These are phyloP conservation scores for Argyrosomus regius DNA, from an alignment of 2,797 vertebrate genomes.

Conservation along the genomic window DNA sequence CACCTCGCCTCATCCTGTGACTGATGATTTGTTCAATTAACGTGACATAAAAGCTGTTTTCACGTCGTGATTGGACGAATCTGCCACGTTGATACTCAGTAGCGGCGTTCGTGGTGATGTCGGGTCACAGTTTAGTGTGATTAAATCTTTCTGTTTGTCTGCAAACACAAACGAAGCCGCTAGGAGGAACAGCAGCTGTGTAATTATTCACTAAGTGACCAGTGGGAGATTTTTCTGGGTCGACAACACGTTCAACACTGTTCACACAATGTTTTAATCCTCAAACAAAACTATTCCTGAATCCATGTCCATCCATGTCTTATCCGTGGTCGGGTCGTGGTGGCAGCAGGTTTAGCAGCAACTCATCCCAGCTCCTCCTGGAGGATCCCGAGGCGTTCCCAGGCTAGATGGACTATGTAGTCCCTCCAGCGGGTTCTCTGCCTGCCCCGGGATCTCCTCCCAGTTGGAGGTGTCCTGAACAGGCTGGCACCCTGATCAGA, in stretches of 20 bases:
- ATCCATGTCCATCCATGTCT: too few relatives aligned
- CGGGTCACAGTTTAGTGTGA: background rate
- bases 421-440: too few relatives aligned
- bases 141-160: constrained; percentile 3
- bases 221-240: background rate
- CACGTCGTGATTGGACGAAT: background rate
- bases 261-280: too few relatives aligned
- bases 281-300: background rate
- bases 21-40: background rate
- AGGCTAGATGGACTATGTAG: too few relatives aligned
- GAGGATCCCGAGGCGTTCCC: too few relatives aligned
- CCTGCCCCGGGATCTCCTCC: too few relatives aligned
- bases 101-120: background rate
- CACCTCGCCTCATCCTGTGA: background rate
- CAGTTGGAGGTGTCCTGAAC: too few relatives aligned
- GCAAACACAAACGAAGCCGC: background rate
- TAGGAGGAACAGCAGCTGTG: background rate
- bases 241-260: too few relatives aligned
- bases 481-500: too few relatives aligned
- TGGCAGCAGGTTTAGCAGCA: too few relatives aligned
- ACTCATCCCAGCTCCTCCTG: too few relatives aligned
- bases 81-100: background rate
- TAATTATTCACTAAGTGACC: background rate
- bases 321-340: too few relatives aligned
- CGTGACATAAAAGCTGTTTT: background rate